These are phyloP conservation scores for Saccostrea cuccullata DNA, from an alignment of 1,140 invertebrate species.

Conservation along the genomic window DNA sequence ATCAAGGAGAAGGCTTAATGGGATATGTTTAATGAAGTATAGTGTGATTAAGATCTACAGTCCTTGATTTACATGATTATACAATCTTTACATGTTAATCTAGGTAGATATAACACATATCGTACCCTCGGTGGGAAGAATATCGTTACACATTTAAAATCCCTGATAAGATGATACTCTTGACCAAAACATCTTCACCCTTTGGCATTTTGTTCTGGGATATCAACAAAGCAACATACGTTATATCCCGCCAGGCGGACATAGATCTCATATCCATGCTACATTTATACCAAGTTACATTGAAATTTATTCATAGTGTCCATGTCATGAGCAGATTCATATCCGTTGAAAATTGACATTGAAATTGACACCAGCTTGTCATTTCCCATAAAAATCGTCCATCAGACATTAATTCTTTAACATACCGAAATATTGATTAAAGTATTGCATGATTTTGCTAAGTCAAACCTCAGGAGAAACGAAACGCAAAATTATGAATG, in stretches of 20 bases:
- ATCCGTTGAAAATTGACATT: background rate
- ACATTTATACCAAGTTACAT: background rate
- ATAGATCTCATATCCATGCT: no score
- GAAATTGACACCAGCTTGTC: background rate
- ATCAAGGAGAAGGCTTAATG: background rate
- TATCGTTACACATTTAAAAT: no score
- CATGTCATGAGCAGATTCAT: background rate
- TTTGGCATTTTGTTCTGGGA: no score
- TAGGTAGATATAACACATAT: background rate
- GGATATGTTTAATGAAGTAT: slow-evolving; percentile 21
- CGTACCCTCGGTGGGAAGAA: background rate
- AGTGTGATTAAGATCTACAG: background rate
- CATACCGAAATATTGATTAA: background rate
- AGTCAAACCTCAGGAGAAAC: background rate
- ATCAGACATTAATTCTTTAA: background rate
- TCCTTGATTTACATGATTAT: background rate
- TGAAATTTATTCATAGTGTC: background rate
- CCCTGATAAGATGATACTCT: no score
- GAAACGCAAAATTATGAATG: background rate
- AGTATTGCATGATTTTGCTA: background rate
- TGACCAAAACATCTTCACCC: no score
- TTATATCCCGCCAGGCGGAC: no score
- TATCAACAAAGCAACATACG: no score
- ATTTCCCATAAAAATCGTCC: background rate
- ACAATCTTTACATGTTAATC: background rate